phyloP scores from a whole-genome alignment of 2,888 invertebrate genomes.

The Melolontha melolontha region DNA sequence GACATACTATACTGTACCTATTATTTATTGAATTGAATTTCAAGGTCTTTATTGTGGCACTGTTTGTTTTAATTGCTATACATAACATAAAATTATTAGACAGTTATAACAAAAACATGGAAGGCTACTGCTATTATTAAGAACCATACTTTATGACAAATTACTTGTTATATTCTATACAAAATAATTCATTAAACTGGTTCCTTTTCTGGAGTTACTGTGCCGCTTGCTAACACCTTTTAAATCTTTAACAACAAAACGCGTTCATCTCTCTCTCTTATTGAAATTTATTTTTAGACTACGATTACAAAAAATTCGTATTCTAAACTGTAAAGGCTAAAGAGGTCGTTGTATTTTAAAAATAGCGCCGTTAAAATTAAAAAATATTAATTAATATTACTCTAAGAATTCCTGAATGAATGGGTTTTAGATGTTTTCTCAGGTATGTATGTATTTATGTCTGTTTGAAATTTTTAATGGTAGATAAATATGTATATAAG shows the following conservation, averaged over 20 bases:
- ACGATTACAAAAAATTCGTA: neutral
- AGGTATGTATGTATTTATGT: no score
- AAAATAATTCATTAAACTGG: constrained; percentile 13
- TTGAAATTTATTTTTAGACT: constrained; percentile 24
- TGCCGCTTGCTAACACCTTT: neutral
- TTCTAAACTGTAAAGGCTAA: neutral
- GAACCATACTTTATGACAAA: constrained; percentile 49
- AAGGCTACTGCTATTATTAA: constrained; percentile 6
- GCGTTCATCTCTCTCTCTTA: no score
- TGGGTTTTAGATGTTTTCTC: no score
- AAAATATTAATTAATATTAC: no score
- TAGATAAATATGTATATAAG: neutral
- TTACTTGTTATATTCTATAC: constrained; percentile 38
- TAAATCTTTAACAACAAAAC: constrained; percentile 9
- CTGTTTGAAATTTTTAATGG: neutral
- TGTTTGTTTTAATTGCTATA: no score
- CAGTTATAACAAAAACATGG: constrained; percentile 12
- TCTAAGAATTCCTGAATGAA: no score
- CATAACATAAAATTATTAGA: no score
- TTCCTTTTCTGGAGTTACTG: neutral
- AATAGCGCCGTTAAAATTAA: no score
- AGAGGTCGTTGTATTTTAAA: no score
- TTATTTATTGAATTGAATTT: no score
- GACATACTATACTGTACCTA: no score
- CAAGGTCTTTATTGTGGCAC: no score